Evolutionary conservation across 2,888 invertebrate species (phyloP).

Genomic region (Thecocarcelia acutangulata): DNA sequence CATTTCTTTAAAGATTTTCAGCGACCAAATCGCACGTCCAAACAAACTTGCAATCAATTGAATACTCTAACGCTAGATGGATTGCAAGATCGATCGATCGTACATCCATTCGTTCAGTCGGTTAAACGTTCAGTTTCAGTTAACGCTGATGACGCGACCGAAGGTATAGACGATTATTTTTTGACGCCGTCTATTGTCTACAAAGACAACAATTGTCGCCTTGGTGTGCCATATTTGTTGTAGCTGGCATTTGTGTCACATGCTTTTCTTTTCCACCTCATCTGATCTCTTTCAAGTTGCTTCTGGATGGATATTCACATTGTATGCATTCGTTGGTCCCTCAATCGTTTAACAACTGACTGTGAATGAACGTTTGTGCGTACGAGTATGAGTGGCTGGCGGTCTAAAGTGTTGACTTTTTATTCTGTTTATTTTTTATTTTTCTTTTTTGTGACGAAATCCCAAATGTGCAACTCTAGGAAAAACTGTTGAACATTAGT

Average conservation of each 20-base stretch:
- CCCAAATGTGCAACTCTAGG: constrained; percentile 61
- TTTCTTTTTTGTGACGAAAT: constrained; percentile 51
- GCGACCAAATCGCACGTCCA: background rate
- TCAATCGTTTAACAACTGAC: constrained; percentile 3
- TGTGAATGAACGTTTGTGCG: constrained; percentile 26
- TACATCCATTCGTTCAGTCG: constrained; percentile 41
- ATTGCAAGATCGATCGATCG: constrained; percentile 35
- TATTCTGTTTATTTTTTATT: too few species aligned
- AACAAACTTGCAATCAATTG: background rate
- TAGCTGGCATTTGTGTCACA: constrained; percentile 69
- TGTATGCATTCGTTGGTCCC: constrained; percentile 39
- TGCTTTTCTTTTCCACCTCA: constrained; percentile 63
- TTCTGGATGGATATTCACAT: constrained; percentile 54
- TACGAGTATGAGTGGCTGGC: constrained; percentile 43
- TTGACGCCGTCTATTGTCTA: constrained; percentile 68
- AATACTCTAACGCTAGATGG: constrained; percentile 33
- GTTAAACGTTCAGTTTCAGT: constrained; percentile 1
- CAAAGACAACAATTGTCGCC: constrained; percentile 78
- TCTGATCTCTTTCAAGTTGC: constrained; percentile 34
- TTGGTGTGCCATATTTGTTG: constrained; percentile 77
- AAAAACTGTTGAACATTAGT: constrained; percentile 48
- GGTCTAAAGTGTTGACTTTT: constrained; percentile 52
- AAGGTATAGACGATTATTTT: constrained; percentile 63
- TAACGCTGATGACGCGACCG: constrained; percentile 51
- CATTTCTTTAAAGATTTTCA: constrained; percentile 56